Evolutionary conservation across 2,888 invertebrate genomes (phyloP).

Genomic region (Empis stercorea): DNA sequence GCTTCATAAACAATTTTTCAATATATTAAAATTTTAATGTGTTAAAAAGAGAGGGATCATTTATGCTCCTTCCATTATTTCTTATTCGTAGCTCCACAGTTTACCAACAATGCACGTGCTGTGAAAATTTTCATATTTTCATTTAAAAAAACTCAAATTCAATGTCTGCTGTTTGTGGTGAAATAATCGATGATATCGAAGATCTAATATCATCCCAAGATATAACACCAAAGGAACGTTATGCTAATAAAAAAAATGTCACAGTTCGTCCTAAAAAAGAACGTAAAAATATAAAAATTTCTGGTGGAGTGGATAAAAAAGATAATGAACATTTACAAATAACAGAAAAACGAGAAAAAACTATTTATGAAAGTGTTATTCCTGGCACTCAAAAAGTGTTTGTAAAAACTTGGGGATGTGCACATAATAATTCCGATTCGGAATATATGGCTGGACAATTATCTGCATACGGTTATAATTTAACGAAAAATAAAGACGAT

Average conservation of each 20-base stretch:
- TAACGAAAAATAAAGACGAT: slow-evolving; percentile 63
- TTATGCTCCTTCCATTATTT: too few relatives aligned
- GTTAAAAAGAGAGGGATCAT: too few relatives aligned
- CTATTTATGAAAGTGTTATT: slow-evolving; percentile 45
- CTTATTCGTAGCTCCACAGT: too few relatives aligned
- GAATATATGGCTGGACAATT: slow-evolving; percentile 98
- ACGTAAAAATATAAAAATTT: slow-evolving; percentile 11
- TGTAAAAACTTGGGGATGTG: slow-evolving; percentile 95
- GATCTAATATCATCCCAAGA: slow-evolving; percentile 71
- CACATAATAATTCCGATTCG: slow-evolving; percentile 94
- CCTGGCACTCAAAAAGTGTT: slow-evolving; percentile 68
- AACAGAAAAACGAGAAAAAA: slow-evolving; percentile 31
- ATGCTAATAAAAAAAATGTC: slow-evolving; percentile 55
- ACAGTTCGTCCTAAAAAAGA: slow-evolving; percentile 50
- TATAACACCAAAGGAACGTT: slow-evolving; percentile 65
- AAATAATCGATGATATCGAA: slow-evolving; percentile 71
- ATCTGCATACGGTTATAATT: slow-evolving; percentile 71
- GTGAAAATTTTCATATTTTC: too few relatives aligned
- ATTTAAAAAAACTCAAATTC: background rate
- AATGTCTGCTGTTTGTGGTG: slow-evolving; percentile 21
- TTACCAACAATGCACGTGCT: too few relatives aligned
- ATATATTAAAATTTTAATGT: too few relatives aligned
- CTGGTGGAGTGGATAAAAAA: slow-evolving; percentile 5
- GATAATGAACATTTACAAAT: background rate
- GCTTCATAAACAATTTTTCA: too few relatives aligned